A percentile compares a stretch with the other conserved stretches of the same genome.
Evolutionary conservation across 2,797 vertebrate genomes (phyloP).

Genomic region (Gymnopithys bicolor): DNA sequence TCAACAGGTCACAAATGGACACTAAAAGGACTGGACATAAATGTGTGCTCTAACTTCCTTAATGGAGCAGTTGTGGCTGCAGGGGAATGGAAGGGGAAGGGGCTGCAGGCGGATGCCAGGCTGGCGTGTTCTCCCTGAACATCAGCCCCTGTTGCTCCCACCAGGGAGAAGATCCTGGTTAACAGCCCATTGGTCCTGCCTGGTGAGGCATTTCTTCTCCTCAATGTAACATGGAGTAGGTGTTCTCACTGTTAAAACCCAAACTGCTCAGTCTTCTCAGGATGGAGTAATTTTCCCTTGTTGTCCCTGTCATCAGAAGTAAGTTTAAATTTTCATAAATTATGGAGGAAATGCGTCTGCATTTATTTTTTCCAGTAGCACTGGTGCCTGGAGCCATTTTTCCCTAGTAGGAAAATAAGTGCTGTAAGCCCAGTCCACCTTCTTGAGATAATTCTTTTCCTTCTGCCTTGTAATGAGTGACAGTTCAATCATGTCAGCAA

Average conservation of each 20-base stretch:
- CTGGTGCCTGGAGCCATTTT: not conserved
- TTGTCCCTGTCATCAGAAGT: not conserved
- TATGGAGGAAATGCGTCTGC: not conserved
- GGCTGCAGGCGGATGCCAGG: not conserved
- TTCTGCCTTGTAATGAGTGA: not conserved
- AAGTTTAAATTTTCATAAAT: constrained; percentile 1
- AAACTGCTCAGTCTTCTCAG: not conserved
- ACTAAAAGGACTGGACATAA: not conserved
- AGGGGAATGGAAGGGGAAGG: not conserved
- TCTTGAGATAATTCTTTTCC: not conserved
- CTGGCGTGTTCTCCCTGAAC: not conserved
- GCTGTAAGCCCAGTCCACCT: not conserved
- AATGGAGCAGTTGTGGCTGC: not conserved
- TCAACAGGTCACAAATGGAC: not conserved
- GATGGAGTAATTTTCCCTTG: not conserved
- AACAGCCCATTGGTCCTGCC: not conserved
- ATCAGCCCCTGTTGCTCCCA: not conserved
- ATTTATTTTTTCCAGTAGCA: not conserved
- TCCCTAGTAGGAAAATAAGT: not conserved
- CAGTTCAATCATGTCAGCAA: not conserved
- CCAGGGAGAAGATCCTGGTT: not conserved
- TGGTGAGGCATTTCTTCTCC: not conserved
- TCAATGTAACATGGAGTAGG: not conserved
- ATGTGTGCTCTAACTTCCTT: not conserved
- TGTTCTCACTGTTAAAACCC: not conserved